A percentile compares a stretch with the other conserved stretches of the same genome.
phyloP scores from a whole-genome alignment of 2,113 vertebrate genomes.

The Terrapene triunguis region DNA sequence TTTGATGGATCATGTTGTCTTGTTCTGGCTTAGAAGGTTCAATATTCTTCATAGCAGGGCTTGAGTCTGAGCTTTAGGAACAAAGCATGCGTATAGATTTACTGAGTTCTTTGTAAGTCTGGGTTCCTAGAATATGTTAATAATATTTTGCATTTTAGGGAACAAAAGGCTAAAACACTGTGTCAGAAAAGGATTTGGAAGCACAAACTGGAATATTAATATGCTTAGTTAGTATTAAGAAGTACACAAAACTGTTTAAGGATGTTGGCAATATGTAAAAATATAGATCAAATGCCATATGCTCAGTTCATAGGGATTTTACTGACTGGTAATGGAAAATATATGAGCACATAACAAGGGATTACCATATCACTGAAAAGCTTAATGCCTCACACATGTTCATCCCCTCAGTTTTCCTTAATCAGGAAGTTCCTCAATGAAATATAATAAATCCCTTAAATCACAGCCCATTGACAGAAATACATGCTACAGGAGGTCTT shows the following conservation, averaged over 20 bases:
- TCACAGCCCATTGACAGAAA: conserved; percentile 17
- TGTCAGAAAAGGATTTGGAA: conserved; percentile 48
- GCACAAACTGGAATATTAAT: conserved; percentile 37
- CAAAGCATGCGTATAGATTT: not conserved
- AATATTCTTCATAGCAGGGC: not conserved
- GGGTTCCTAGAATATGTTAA: not conserved
- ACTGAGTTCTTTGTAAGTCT: not conserved
- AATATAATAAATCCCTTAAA: conserved; percentile 56
- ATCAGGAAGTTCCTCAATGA: conserved; percentile 67
- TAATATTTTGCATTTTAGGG: conserved; percentile 17
- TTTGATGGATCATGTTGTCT: not conserved
- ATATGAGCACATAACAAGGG: conserved; percentile 25
- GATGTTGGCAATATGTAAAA: not conserved
- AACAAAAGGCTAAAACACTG: conserved; percentile 22
- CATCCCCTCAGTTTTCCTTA: conserved; percentile 31
- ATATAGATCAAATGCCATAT: conserved; percentile 37
- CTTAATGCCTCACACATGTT: conserved; percentile 56
- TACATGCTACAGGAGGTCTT: not conserved
- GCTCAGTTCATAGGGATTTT: conserved; percentile 58
- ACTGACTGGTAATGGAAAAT: conserved; percentile 37
- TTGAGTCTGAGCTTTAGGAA: not conserved
- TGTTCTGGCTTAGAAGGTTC: not conserved
- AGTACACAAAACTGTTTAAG: conserved; percentile 32
- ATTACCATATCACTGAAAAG: conserved; percentile 65
- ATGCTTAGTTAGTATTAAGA: conserved; percentile 36